Evolutionary conservation across 2,888 invertebrate genomes (phyloP).

Genomic region (Metellina segmentata): DNA sequence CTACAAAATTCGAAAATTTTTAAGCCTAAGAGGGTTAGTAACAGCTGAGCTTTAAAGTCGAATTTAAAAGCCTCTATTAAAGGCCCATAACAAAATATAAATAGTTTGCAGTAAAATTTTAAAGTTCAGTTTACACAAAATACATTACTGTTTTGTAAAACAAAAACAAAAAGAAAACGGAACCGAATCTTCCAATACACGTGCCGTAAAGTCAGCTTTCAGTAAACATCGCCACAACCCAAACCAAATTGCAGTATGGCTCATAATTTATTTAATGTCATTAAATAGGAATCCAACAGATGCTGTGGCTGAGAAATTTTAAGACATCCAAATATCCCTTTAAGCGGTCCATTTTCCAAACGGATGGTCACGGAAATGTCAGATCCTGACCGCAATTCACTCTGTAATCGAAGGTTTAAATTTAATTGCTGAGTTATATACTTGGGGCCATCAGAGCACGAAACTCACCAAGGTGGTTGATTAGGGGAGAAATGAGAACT

Average conservation of each 20-base stretch:
- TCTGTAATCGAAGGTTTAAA: conserved; percentile 61
- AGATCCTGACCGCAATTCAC: neutral
- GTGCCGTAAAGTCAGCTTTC: too few species aligned
- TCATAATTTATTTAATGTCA: neutral
- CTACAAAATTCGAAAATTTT: too few species aligned
- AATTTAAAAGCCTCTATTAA: too few species aligned
- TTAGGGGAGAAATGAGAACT: neutral
- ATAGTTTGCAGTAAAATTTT: too few species aligned
- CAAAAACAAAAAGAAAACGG: too few species aligned
- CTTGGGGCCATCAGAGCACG: conserved; percentile 6
- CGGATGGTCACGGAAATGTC: conserved; percentile 39
- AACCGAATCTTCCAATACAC: too few species aligned
- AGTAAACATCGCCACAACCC: too few species aligned
- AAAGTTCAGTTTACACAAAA: too few species aligned
- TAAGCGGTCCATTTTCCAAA: conserved; percentile 54
- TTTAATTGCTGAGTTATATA: conserved; percentile 63
- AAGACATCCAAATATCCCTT: neutral
- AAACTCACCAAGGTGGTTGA: neutral
- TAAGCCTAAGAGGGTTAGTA: too few species aligned
- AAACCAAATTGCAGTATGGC: neutral
- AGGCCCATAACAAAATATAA: too few species aligned
- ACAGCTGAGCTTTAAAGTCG: too few species aligned
- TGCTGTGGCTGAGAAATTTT: neutral
- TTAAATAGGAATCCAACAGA: neutral
- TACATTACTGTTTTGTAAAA: too few species aligned